Conservation (phyloP, 35 echinoderm and acorn worm species). For the Ophiothrix spiculata region DNA sequence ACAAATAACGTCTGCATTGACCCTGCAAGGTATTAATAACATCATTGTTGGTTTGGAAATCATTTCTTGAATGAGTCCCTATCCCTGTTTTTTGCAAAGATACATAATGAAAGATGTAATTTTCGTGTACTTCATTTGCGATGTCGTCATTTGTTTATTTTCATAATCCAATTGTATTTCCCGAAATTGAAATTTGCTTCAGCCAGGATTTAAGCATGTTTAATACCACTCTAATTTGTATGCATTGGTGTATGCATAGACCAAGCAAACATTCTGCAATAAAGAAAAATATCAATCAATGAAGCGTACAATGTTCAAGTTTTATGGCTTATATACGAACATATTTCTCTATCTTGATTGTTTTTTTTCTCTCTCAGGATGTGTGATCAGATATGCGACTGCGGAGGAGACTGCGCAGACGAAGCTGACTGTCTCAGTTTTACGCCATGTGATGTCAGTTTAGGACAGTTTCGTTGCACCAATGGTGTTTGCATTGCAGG, state of each 20-base stretch:
- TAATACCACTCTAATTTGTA: not conserved
- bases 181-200: not conserved
- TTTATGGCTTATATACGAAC: not conserved
- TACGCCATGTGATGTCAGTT: not conserved
- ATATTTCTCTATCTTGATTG: not conserved
- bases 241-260: not conserved
- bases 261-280: not conserved
- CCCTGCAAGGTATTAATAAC: not conserved
- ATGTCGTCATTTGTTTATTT: too few relatives aligned
- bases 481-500: not conserved
- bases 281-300: not conserved
- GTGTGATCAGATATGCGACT: not conserved
- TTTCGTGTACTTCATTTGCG: too few relatives aligned
- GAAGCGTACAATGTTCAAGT: not conserved
- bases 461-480: not conserved
- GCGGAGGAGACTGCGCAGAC: not conserved
- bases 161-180: too few relatives aligned
- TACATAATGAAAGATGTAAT: too few relatives aligned
- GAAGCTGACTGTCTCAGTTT: not conserved
- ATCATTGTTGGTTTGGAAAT: not conserved
- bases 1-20: not conserved
- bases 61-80: not conserved
- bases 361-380: not conserved
- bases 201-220: not conserved
- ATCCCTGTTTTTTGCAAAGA: not conserved